Conservation (phyloP, 2,113 vertebrate genomes). For the Colius striatus region DNA sequence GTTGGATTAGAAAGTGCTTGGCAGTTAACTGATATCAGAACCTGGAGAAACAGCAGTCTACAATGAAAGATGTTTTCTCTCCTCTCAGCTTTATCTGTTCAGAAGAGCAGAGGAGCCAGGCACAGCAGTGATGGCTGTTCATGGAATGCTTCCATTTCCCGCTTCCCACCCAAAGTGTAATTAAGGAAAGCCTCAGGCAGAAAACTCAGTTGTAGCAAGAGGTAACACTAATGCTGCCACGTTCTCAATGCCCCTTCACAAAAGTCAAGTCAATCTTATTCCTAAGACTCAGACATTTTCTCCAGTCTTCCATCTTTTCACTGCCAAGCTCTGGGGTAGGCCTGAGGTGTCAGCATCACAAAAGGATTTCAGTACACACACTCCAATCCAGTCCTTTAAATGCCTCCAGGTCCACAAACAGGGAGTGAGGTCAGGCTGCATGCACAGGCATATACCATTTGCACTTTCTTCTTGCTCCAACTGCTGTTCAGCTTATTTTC, state of each 20-base stretch:
- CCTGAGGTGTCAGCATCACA: background rate
- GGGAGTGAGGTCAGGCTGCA: background rate
- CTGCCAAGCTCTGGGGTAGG: background rate
- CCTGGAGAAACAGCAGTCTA: background rate
- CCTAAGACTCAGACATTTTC: background rate
- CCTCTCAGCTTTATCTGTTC: constrained; percentile 22
- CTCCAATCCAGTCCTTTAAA: background rate
- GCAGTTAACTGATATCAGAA: constrained; percentile 29
- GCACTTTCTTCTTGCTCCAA: background rate
- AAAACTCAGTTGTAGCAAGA: background rate
- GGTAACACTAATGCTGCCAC: background rate
- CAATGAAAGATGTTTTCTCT: constrained; percentile 2
- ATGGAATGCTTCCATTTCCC: constrained; percentile 10
- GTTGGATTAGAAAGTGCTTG: constrained; percentile 60
- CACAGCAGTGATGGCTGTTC: background rate
- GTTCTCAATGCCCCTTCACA: background rate
- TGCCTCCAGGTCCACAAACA: background rate
- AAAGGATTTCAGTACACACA: background rate
- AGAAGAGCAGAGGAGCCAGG: constrained; percentile 11
- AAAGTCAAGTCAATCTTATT: background rate
- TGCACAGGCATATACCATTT: background rate
- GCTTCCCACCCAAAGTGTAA: constrained; percentile 7
- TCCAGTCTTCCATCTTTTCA: background rate
- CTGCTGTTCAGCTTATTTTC: constrained; percentile 27
- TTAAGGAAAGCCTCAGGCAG: constrained; percentile 48